Evolutionary conservation across 2,113 vertebrate genomes (phyloP).

Genomic region (Pleuronectes platessa): DNA sequence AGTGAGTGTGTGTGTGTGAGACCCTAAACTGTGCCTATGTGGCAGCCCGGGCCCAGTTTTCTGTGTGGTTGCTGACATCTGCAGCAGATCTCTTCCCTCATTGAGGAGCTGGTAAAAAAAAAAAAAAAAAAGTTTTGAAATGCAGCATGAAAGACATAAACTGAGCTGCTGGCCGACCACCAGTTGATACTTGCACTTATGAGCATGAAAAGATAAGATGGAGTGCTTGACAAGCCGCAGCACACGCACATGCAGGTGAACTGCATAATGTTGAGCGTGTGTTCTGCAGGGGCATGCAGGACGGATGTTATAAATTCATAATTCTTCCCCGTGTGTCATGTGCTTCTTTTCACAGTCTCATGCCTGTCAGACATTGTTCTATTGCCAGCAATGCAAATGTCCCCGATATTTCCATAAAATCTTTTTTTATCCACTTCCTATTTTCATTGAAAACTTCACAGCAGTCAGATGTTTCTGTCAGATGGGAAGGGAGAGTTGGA

Average conservation of each 20-base stretch:
- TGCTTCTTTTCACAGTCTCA: slow-evolving; percentile 15
- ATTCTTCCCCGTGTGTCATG: slow-evolving; percentile 24
- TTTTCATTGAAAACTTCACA: slow-evolving; percentile 21
- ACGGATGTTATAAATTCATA: slow-evolving; percentile 28
- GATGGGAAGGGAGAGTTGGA: slow-evolving; percentile 3
- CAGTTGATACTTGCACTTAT: slow-evolving; percentile 58
- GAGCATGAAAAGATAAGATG: slow-evolving; percentile 50
- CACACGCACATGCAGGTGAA: background rate
- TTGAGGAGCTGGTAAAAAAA: background rate
- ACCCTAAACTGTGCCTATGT: slow-evolving; percentile 26
- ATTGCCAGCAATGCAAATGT: slow-evolving; percentile 15
- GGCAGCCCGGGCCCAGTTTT: slow-evolving; percentile 31
- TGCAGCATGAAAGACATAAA: slow-evolving; percentile 19
- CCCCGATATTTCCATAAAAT: slow-evolving; percentile 21
- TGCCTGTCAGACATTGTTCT: slow-evolving; percentile 17
- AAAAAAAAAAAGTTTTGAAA: slow-evolving; percentile 17
- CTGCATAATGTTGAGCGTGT: slow-evolving; percentile 16
- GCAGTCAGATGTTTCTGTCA: slow-evolving; percentile 12
- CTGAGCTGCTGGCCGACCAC: slow-evolving; percentile 20
- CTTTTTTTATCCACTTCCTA: slow-evolving; percentile 10
- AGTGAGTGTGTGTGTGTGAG: background rate
- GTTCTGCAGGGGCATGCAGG: slow-evolving; percentile 50
- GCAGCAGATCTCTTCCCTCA: background rate
- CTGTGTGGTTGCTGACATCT: slow-evolving; percentile 30
- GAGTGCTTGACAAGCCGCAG: slow-evolving; percentile 39